phyloP scores from a whole-genome alignment of 35 echinoderm and acorn worm species.

The Hemicentrotus pulcherrimus region DNA sequence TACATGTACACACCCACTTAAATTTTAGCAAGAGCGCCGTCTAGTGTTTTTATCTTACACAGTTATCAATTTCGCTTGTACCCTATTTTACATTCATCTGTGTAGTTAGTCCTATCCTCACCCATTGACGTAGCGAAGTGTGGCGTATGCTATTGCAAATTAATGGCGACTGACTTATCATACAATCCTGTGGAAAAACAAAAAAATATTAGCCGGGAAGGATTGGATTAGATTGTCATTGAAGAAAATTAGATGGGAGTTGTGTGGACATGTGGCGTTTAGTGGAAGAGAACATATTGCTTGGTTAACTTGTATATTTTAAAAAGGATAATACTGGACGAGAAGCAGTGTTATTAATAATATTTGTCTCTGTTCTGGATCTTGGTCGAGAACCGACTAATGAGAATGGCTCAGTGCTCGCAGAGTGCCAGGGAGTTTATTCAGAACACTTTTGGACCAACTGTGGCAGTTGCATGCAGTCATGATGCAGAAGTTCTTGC shows the following conservation, averaged over 20 bases:
- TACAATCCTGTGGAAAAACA: not conserved
- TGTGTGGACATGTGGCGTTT: not conserved
- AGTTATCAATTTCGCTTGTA: not conserved
- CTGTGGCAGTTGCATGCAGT: slow-evolving; percentile 93
- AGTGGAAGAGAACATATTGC: too few species aligned
- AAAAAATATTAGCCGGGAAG: not conserved
- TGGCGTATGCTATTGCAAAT: not conserved
- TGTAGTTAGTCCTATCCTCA: not conserved
- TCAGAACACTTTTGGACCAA: slow-evolving; percentile 95
- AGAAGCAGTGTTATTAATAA: not conserved
- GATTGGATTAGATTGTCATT: not conserved
- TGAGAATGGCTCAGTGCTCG: slow-evolving; percentile 87
- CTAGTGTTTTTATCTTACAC: not conserved
- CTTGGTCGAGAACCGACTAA: not conserved
- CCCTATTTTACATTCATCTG: not conserved
- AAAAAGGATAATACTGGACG: not conserved
- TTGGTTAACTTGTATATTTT: too few species aligned
- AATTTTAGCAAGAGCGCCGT: not conserved
- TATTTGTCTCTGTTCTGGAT: not conserved
- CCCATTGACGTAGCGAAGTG: not conserved
- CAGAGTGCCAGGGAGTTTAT: slow-evolving; percentile 93
- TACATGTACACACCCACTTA: too few species aligned
- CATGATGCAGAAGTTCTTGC: slow-evolving; percentile 97
- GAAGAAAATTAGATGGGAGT: not conserved
- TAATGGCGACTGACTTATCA: not conserved